Percentiles rank a stretch among this genome's conserved stretches.
Conservation (phyloP, 2,888 invertebrate species). For the Trissolcus brochymenae region DNA sequence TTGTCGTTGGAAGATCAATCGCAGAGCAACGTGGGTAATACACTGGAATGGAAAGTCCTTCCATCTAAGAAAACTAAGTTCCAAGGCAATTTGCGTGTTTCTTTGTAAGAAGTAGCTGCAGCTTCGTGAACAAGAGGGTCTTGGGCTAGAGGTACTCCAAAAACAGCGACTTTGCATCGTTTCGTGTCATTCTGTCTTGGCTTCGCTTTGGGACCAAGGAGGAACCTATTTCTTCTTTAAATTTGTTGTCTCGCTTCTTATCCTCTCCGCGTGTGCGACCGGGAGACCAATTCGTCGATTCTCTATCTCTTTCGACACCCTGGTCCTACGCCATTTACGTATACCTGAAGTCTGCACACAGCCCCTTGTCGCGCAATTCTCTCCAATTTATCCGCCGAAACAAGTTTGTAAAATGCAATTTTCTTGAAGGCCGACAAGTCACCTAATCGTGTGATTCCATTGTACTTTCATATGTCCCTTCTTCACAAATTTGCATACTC, state of each 20-base stretch:
- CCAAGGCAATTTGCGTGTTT: conserved; percentile 75
- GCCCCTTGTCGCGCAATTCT: conserved; percentile 77
- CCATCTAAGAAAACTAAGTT: conserved; percentile 75
- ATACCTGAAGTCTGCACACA: conserved; percentile 64
- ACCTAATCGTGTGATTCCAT: conserved; percentile 76
- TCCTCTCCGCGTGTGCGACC: conserved; percentile 18
- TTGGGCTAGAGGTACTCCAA: conserved; percentile 57
- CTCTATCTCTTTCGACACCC: conserved; percentile 56
- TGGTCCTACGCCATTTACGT: conserved; percentile 61
- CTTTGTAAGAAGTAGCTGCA: conserved; percentile 71
- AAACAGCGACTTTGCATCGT: conserved; percentile 71
- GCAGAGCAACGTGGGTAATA: conserved; percentile 70
- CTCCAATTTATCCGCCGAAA: conserved; percentile 79
- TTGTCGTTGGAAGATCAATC: conserved; percentile 73
- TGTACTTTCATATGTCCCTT: conserved; percentile 57
- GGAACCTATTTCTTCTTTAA: conserved; percentile 57
- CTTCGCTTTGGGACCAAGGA: conserved; percentile 55
- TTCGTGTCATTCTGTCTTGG: conserved; percentile 59
- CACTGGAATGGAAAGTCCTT: conserved; percentile 73
- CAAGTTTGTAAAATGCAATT: conserved; percentile 80
- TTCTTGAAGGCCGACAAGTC: conserved; percentile 79
- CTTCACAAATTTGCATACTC: conserved; percentile 38
- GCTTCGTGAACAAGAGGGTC: conserved; percentile 57
- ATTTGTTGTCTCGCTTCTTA: conserved; percentile 53
- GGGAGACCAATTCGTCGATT: conserved; percentile 34